phyloP scores from a whole-genome alignment of 2,888 invertebrate species.

The Tillus elongatus region DNA sequence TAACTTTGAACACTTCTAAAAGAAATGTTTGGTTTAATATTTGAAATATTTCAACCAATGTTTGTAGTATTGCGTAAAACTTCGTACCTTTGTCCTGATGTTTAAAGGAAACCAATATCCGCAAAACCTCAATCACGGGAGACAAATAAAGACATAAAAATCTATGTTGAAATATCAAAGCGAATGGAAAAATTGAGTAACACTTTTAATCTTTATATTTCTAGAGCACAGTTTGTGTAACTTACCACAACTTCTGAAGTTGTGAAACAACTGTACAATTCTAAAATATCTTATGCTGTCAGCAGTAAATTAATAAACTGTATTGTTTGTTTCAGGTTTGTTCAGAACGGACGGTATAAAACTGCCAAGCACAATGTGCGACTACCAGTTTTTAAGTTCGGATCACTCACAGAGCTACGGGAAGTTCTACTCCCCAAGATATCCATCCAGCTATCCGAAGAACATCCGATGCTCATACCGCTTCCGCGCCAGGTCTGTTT shows the following conservation, averaged over 20 bases:
- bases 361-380: slow-evolving; percentile 70
- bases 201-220: neutral
- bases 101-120: no score
- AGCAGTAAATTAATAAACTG: no score
- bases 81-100: no score
- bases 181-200: neutral
- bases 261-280: no score
- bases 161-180: neutral
- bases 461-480: slow-evolving; percentile 83
- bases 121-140: no score
- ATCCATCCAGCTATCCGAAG: slow-evolving; percentile 91
- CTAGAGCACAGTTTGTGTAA: neutral
- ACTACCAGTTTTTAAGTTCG: slow-evolving; percentile 74
- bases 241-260: no score
- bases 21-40: no score
- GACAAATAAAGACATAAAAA: neutral
- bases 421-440: slow-evolving; percentile 83
- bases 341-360: slow-evolving; percentile 75
- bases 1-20: no score
- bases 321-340: slow-evolving; percentile 56
- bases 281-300: no score
- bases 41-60: no score
- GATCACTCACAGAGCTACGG: slow-evolving; percentile 62
- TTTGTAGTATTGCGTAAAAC: no score
- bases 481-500: slow-evolving; percentile 82